Evolutionary conservation across 2,888 invertebrate species (phyloP).

Genomic region (Bombylius major): DNA sequence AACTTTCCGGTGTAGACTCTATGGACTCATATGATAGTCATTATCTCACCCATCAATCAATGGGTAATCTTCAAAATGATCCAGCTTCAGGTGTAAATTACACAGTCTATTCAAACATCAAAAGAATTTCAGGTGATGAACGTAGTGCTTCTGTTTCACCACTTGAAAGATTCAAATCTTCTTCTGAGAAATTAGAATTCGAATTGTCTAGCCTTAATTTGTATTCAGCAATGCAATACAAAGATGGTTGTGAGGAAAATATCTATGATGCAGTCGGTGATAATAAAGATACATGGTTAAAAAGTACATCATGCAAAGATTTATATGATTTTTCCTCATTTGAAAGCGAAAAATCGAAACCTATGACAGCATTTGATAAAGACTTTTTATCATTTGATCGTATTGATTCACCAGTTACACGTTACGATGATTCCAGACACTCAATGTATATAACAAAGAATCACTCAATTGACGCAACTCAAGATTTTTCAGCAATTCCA

Average conservation of each 20-base stretch:
- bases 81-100: constrained; percentile 16
- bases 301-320: constrained; percentile 72
- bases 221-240: constrained; percentile 37
- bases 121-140: constrained; percentile 23
- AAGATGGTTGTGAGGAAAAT: constrained; percentile 26
- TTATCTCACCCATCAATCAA: constrained; percentile 31
- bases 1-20: constrained; percentile 34
- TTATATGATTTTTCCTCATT: constrained; percentile 61
- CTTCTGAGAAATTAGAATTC: constrained; percentile 41
- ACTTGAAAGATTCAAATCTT: constrained; percentile 24
- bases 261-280: constrained; percentile 29
- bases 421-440: constrained; percentile 55
- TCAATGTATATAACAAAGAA: constrained; percentile 47
- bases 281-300: constrained; percentile 48
- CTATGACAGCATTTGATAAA: constrained; percentile 37
- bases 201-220: constrained; percentile 45
- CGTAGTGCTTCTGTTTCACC: constrained; percentile 21
- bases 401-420: constrained; percentile 57
- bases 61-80: constrained; percentile 15
- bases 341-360: constrained; percentile 39
- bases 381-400: constrained; percentile 38
- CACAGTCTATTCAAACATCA: constrained; percentile 34
- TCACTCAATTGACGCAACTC: constrained; percentile 54
- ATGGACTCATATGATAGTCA: constrained; percentile 37
- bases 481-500: constrained; percentile 46